phyloP scores from a whole-genome alignment of 2,888 invertebrate species.

The Eilema depressum region DNA sequence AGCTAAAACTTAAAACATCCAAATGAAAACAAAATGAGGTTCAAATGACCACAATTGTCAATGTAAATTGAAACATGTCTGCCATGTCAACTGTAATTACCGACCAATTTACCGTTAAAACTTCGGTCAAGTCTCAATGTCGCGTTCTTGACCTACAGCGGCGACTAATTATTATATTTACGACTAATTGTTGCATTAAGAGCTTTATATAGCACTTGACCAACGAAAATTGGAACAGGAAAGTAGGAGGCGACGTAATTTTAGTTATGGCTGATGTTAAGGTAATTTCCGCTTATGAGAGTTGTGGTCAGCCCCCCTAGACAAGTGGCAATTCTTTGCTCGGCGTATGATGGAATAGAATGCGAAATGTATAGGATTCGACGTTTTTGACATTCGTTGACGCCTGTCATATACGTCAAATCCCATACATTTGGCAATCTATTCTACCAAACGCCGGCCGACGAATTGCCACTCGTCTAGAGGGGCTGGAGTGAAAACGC shows the following conservation, averaged over 20 bases:
- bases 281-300: neutral
- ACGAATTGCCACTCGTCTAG: no score
- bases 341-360: no score
- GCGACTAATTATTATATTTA: slow-evolving; percentile 14
- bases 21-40: neutral
- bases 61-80: slow-evolving; percentile 5
- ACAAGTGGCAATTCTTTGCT: no score
- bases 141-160: slow-evolving; percentile 19
- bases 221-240: slow-evolving; percentile 10
- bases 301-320: no score
- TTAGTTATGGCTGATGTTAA: neutral
- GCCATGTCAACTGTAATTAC: slow-evolving; percentile 10
- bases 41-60: slow-evolving; percentile 10
- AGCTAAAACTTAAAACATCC: neutral
- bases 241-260: neutral
- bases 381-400: no score
- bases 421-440: no score
- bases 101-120: slow-evolving; percentile 13
- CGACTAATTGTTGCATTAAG: slow-evolving; percentile 6
- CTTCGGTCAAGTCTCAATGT: slow-evolving; percentile 13
- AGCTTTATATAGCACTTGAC: neutral
- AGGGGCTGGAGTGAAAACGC: no score
- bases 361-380: no score
- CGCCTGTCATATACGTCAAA: no score
- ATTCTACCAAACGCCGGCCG: no score